Evolutionary conservation across 1,140 invertebrate genomes (phyloP).

Genomic region (Drosophila malerkotliana): DNA sequence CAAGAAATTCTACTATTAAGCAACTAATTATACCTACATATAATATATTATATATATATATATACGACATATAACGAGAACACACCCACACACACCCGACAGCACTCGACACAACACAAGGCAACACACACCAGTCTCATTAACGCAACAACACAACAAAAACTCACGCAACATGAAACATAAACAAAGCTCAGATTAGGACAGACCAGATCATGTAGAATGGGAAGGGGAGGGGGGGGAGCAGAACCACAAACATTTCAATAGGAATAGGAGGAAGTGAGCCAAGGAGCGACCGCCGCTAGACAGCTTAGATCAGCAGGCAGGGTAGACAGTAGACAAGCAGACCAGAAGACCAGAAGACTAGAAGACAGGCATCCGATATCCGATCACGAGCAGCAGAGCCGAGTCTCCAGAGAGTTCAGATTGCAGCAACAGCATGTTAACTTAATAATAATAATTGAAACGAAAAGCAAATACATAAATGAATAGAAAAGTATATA

Average conservation of each 20-base stretch:
- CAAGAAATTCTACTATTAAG: conserved; percentile 81
- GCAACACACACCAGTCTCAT: conserved; percentile 28
- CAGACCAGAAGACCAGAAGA: too few species aligned
- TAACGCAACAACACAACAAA: conserved; percentile 19
- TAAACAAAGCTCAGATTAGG: conserved; percentile 24
- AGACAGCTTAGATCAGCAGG: background rate
- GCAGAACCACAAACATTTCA: conserved; percentile 46
- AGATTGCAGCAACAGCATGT: conserved; percentile 40
- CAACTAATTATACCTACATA: conserved; percentile 80
- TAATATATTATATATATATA: conserved; percentile 81
- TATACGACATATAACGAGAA: conserved; percentile 66
- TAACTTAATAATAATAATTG: conserved; percentile 49
- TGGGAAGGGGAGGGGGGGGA: background rate
- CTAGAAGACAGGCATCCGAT: too few species aligned
- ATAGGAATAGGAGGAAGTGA: conserved; percentile 47
- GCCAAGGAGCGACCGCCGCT: conserved; percentile 36
- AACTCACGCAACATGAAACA: conserved; percentile 27
- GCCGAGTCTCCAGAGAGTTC: conserved; percentile 26
- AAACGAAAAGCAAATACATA: conserved; percentile 53
- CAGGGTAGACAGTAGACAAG: too few species aligned
- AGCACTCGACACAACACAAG: conserved; percentile 22
- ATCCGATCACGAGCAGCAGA: background rate
- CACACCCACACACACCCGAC: conserved; percentile 34
- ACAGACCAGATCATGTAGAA: conserved; percentile 38
- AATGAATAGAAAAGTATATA: conserved; percentile 65